Evolutionary conservation across 2,797 vertebrate species (phyloP), one percentile per base, ranked within the genome.

Genomic region (Chaunax sp.): DNA sequence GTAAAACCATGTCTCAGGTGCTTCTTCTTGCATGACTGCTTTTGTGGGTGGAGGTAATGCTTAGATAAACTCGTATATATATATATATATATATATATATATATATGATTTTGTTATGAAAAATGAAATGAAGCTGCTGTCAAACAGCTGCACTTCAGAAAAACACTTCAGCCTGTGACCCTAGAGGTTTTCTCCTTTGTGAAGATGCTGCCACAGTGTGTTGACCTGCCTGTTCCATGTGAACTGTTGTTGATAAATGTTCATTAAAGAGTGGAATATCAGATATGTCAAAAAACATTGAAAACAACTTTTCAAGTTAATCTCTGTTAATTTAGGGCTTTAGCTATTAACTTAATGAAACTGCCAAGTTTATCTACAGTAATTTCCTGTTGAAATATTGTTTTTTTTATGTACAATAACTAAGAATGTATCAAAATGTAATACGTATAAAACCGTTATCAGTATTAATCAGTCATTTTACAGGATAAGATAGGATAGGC

Each of bases 1-100:
- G 56, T 67, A 79, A 62, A 52, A 62, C 19, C 46, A 18, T 45
- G 54, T 67, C 69, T 65, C 51, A 63, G 58, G 59, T 77, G 61
- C 15, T 0, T 33, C 60, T 51, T 52, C 58, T 60, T 44, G 68
- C 41, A 41, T 4, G 15, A 26, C 47, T 67, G 47, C 61, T 23
- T 56, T 52, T 43, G 18, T 23, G 18, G 23, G 25, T 58, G 33
- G 22, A 58, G 58, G 57, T 64, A 57, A 60, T 47, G 64, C 50
- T 55, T 30, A 23, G 28, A 62, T 72, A 54, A 67, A 33, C 30
- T 46, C 11, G 19, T 11, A 18, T 26, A 13, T 38, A 51, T 28
- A 3, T 16, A 9, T 23, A 26, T 12, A 13, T 25, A 45, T 45
- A n/a, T 22, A 25, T 47, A 26, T 28, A 14, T 50, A 26, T 18